Base-by-base conservation (phyloP, 2,113 vertebrate genomes). In the Tretioscincus oriximinensis region DNA sequence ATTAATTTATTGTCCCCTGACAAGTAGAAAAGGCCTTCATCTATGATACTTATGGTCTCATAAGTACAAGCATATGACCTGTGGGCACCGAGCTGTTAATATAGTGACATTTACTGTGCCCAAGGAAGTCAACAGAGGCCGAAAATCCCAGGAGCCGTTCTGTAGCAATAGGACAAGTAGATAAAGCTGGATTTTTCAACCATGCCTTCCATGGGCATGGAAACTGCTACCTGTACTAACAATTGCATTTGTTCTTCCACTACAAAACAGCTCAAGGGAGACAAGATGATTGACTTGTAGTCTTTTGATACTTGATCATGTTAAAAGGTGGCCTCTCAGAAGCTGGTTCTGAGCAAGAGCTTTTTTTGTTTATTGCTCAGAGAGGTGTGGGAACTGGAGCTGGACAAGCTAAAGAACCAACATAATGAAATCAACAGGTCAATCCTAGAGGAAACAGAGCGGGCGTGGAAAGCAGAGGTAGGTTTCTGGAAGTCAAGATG, bases 371-470 rank as follows among this genome's bases (percentile, higher is more conserved):
- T 65, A 54, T 54, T 65, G 75, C 73, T 49, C 89, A 97, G 97
- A 91, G 91, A 96, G 86, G 92, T 94, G 0, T 96, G 96, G 95
- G 94, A 97, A 85, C 91, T 92, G 90, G 97, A 97, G 87, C 90
- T 97, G 74, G 92, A 95, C 35, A 95, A 94, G 84, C 90, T 97
- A 87, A 96, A 93, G 85, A 94, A 89, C 84, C 94, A 96, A 77
- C 94, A 95, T 81, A 93, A 95, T 0, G 95, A 97, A 80, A 93
- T 96, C 86, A 95, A 90, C 74, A 92, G 93, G 85, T 95, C 94
- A 67, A 94, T 95, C 14, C 87, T 95, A 0, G 94, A 95, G 85
- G 94, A 96, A 85, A 94, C 94, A 0, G 95, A 96, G 6, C 86
- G 95, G 45, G 95, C 93, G 78, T 93, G 93, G 94, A 95, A 94